Evolutionary conservation across 2,113 vertebrate genomes (phyloP).

Genomic region (Thunnus thynnus): DNA sequence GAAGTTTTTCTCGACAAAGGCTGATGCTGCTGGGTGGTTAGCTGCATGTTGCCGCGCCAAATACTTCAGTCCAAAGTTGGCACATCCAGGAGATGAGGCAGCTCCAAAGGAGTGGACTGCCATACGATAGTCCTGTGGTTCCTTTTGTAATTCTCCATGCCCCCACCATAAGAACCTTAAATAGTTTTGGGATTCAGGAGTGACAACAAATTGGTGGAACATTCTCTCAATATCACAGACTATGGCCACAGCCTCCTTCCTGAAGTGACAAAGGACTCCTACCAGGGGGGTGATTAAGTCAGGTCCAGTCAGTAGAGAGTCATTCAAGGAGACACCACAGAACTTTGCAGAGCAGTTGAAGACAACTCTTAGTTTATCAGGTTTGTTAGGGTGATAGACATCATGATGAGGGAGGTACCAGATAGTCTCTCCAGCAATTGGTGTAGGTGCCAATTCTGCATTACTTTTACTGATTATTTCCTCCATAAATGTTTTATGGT

Average conservation of each 20-base stretch:
- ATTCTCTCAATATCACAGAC: conserved; percentile 38
- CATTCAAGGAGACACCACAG: neutral
- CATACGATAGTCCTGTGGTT: conserved; percentile 2
- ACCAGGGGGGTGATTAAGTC: conserved; percentile 27
- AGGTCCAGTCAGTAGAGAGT: conserved; percentile 7
- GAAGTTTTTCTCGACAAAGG: conserved; percentile 9
- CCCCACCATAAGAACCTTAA: conserved; percentile 30
- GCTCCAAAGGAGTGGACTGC: neutral
- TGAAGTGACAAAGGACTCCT: conserved; percentile 13
- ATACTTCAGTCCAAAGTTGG: conserved; percentile 10
- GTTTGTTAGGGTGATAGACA: neutral
- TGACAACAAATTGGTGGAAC: conserved; percentile 29
- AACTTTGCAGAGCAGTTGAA: conserved; percentile 32
- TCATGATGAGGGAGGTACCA: conserved; percentile 26
- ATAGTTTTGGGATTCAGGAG: neutral
- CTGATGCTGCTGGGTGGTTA: neutral
- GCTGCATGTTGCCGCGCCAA: neutral
- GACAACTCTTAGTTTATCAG: neutral
- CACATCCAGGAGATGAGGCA: conserved; percentile 15
- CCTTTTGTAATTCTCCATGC: neutral
- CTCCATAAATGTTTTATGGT: conserved; percentile 18
- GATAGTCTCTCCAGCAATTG: neutral
- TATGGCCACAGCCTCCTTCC: neutral
- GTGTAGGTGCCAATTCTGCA: conserved; percentile 3
- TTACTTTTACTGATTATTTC: neutral